Evolutionary conservation across 2,888 invertebrate species (phyloP), one percentile per base, ranked within the genome.

Genomic region (Heliconius erato): DNA sequence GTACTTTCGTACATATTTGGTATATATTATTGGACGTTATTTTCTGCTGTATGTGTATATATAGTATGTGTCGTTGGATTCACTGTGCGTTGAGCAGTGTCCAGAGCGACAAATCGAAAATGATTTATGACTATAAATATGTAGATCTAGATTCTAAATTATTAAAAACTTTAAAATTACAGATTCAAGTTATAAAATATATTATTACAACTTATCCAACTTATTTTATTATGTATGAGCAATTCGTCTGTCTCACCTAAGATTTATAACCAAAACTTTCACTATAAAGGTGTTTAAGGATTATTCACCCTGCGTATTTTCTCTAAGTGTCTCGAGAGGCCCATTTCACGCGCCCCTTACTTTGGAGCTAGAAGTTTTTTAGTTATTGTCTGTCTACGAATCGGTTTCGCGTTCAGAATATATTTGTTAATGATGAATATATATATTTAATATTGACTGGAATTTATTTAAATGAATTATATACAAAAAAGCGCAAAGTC

Each of bases 231-330:
- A 54, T 49, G 16, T 74, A 28, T 74, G 9, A 28, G 28, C 26
- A 23, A 74, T 32, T 16, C 28, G 7, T 59, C 59, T 59, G 5
- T 3, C 35, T 78, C 49, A 78, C 44, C 67, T 76, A 23, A 49
- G 67, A 78, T 78, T 78, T 78, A 78, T 49, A 78, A 49, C 78
- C 28, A 28, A 67, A 78, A 65, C 49, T 68, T 78, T 23, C 4
- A 40, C 35, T 63, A 59, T 59, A 63, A 76, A 76, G 67, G 78
- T 78, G 44, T 78, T 78, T 78, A 67, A 68, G 44, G 44, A 65
- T 78, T 68, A 78, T 68, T 78, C 76, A 76, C 78, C 67, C 68
- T 67, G 44, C 67, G 77, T 78, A 78, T 78, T 78, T 78, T 78
- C 63, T 40, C 19, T 68, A 68, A 65, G 67, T 28, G 49, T 78